A percentile compares a stretch with the other conserved stretches of the same genome.
Conservation (phyloP, 2,113 vertebrate species). For the Tichodroma muraria region DNA sequence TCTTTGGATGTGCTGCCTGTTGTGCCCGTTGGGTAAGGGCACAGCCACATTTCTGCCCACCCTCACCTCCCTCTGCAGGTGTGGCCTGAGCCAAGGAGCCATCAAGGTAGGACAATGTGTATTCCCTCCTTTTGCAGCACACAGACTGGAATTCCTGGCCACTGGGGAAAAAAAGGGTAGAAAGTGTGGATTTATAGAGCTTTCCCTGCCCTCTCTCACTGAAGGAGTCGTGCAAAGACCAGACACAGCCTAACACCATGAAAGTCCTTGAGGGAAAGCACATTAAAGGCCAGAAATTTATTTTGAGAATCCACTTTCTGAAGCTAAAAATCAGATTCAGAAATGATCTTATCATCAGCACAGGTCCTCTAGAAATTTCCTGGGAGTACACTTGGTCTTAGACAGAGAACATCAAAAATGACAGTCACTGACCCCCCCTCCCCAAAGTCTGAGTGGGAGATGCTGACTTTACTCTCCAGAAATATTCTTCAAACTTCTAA, state of each 20-base stretch:
- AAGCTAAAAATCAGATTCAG: background rate
- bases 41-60: background rate
- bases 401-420: background rate
- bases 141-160: background rate
- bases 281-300: background rate
- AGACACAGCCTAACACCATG: background rate
- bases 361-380: background rate
- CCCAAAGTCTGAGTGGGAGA: background rate
- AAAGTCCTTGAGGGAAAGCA: background rate
- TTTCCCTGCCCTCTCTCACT: background rate
- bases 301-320: background rate
- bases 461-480: background rate
- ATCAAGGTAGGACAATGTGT: accelerated
- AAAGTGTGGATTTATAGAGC: background rate
- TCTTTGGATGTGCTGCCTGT: background rate
- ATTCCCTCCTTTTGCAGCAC: background rate
- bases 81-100: background rate
- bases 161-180: background rate
- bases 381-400: background rate
- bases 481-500: background rate
- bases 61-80: background rate
- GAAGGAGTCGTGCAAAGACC: background rate
- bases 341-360: background rate
- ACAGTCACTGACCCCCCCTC: background rate
- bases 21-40: background rate